Base-by-base conservation (phyloP, 2,888 invertebrate species). In the Melinaea marsaeus region DNA sequence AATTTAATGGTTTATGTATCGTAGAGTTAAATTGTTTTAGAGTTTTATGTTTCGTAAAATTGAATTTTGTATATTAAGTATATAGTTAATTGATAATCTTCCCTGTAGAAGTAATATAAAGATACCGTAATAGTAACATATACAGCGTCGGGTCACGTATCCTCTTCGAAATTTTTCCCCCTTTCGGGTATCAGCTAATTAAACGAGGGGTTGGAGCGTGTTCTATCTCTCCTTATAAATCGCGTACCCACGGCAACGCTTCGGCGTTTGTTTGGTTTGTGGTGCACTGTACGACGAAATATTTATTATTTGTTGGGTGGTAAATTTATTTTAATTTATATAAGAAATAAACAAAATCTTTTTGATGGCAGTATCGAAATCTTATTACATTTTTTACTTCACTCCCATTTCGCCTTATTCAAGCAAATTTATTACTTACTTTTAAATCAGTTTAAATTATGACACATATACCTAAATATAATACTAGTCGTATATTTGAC, bases 101-200 rank as follows among this genome's bases (percentile, higher is more conserved):
- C 13, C 32, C 13, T 22, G 37, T 42, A 11, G 22, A 48, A 48
- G n/a, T n/a, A n/a, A 48, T 22, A 48, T 48, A 48, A 32, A 22
- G 3, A 2, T 51, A 13, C 51, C 51, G 6, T 9, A 42, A 42
- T 32, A 51, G 51, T 51, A 51, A 51, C 51, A 51, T 51, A 51
- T 13, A 51, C 65, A 57, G 60, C 48, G 66, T 67, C 63, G 65
- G 70, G 72, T 69, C 66, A 64, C 64, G 70, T 69, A 60, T 66
- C 55, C 62, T 65, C 68, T 63, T 57, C 60, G 67, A 67, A 69
- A 69, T 71, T 71, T 71, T 72, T 72, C 69, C 68, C 69, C 68
- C 61, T 65, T 69, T 60, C 58, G 60, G 60, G 62, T 22, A 61
- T 57, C 47, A 51, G 63, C 63, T 72, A 72, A 72, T 72, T 71